These are phyloP conservation scores for Magallana gigas DNA, from an alignment of 1,140 invertebrate genomes.

Conservation along the genomic window DNA sequence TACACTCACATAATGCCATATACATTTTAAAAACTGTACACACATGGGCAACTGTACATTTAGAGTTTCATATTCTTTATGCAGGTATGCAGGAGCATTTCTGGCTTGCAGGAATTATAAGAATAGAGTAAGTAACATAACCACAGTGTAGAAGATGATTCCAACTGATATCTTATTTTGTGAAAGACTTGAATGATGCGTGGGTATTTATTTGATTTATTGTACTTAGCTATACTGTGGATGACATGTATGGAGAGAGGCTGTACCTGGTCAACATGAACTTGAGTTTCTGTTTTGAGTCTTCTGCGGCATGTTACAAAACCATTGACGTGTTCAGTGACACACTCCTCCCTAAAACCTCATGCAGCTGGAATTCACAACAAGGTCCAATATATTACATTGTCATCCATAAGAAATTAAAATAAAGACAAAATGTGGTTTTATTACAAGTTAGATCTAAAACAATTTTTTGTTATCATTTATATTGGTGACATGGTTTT, in stretches of 20 bases:
- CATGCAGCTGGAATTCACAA: constrained; percentile 33
- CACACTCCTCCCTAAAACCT: constrained; percentile 38
- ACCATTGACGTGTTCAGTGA: constrained; percentile 25
- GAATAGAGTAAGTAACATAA: constrained; percentile 29
- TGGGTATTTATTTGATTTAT: background rate
- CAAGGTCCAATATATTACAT: background rate
- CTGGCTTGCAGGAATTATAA: constrained; percentile 34
- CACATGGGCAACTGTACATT: too few species aligned
- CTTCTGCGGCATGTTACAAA: constrained; percentile 3
- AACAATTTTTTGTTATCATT: background rate
- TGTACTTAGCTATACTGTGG: constrained; percentile 46
- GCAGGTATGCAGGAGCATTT: constrained; percentile 23
- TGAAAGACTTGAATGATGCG: too few species aligned
- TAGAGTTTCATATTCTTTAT: background rate
- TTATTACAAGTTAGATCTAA: background rate
- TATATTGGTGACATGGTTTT: background rate
- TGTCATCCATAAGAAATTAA: background rate
- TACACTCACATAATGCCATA: too few species aligned
- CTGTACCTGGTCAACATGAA: constrained; percentile 49
- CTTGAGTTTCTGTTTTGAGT: constrained; percentile 51
- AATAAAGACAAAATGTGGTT: background rate
- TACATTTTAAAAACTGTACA: too few species aligned
- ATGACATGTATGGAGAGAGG: constrained; percentile 51
- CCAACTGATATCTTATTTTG: too few species aligned
- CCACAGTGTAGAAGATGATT: too few species aligned